Evolutionary conservation across 2,113 vertebrate species (phyloP), one percentile per base, ranked within the genome.

Genomic region (Serilophus lunatus): DNA sequence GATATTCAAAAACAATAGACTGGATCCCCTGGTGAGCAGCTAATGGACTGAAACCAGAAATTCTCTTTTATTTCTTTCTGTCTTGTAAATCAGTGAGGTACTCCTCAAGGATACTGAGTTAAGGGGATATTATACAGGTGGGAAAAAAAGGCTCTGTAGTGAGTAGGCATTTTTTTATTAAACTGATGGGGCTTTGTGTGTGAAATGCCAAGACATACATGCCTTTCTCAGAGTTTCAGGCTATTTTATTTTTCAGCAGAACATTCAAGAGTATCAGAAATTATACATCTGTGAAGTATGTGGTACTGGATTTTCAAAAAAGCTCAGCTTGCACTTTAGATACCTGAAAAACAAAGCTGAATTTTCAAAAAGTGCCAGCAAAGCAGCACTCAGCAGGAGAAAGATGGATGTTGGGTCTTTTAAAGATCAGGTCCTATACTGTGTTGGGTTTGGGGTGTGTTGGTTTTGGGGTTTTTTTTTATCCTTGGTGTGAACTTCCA

Each of bases 371-470:
- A 51, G 17, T 63, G 49, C 88, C 72, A 88, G 57, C 82, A 83
- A 72, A 90, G 82, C 64, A 83, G 71, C 40, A 64, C 44, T 54
- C 85, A 78, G 79, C 90, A 88, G 72, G 82, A 76, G 90, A 25
- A 92, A 96, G 88, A 78, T 80, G 82, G 64, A 92, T 94, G 54
- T 83, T 94, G 88, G 44, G 85, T 95, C 68, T 95, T 89, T 61
- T 78, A 86, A 96, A 96, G 88, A 90, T 71, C 82, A 94, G 82
- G 86, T 86, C 68, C 64, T 92, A 18, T 66, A 31, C 42, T 66
- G 44, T 54, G 25, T 70, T 95, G 68, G 11, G 42, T 75, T 76
- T 16, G 8, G 15, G 18, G 35, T 24, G 56, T n/a, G 18, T 28
- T 69, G 38, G 31, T 35, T 13, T 50, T 11, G 23, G 49, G 49